Evolutionary conservation across 1,140 invertebrate species (phyloP), one percentile per base, ranked within the genome.

Genomic region (Trichonephila clavata): DNA sequence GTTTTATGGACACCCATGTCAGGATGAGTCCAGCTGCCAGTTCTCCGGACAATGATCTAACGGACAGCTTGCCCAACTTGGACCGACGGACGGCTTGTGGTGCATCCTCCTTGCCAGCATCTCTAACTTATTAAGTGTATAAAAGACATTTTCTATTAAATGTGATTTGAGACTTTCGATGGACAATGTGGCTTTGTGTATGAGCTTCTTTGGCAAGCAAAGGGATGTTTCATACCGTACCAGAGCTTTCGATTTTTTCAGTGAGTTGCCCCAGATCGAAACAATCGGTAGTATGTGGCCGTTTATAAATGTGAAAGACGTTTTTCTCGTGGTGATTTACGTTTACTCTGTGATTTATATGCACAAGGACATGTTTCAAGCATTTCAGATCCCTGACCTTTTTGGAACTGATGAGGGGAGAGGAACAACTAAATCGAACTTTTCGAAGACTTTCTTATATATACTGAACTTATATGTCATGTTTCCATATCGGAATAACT

Each of bases 31-130:
- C 92, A 10, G 43, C 63, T n/a, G 63, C 84, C 13, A 93, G 92
- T 32, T 89, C 86, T 3, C 86, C 92, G 61, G 92, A 90, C 39
- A 93, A 93, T 65, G 92, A 93, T 8, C 32, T 93, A 57, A 90
- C 92, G n/a, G 92, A 93, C 77, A 89, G 86, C 59, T 43, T 93
- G 32, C 92, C 92, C 21, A 90, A 93, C n/a, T 27, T 93, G 61
- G 63, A 77, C 43, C 83, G 77, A 50, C 21, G 92, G 86, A 83
- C 92, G 61, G 84, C 59, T 43, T 92, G 71, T 83, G 81, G 90
- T 3, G 63, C 86, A 10, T 57, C 86, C 21, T 20, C 68, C 5
- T n/a, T 93, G 80, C 92, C 92, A 5, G 92, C 92, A 24, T 93
- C 92, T 63, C 61, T 93, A 50, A 93, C 92, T 65, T 93, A 93